A percentile compares a stretch with the other conserved stretches of the same genome.
Evolutionary conservation across 2,888 invertebrate species (phyloP).

Genomic region (Neria commutata): DNA sequence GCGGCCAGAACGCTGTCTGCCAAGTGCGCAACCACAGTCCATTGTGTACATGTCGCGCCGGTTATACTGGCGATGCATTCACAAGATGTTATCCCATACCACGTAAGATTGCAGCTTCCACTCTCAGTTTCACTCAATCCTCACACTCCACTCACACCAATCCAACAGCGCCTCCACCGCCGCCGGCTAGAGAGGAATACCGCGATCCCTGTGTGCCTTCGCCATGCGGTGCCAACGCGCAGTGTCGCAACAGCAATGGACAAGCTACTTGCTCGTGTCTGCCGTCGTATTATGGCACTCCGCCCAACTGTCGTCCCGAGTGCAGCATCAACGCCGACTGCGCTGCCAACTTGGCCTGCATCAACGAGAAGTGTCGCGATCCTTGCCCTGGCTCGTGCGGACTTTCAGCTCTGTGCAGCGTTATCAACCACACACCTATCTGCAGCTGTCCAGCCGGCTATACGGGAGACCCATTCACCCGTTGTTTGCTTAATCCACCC

Average conservation of each 20-base stretch:
- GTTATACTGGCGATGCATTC: slow-evolving; percentile 74
- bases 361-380: slow-evolving; percentile 70
- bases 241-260: slow-evolving; percentile 66
- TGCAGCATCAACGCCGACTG: slow-evolving; percentile 74
- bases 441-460: slow-evolving; percentile 68
- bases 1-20: slow-evolving; percentile 72
- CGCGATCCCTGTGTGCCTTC: slow-evolving; percentile 71
- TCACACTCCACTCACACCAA: slow-evolving; percentile 54
- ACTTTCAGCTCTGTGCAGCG: slow-evolving; percentile 65
- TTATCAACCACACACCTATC: slow-evolving; percentile 69
- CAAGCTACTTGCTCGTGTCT: slow-evolving; percentile 69
- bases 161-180: slow-evolving; percentile 40
- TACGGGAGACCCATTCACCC: slow-evolving; percentile 69
- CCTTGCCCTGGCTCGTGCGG: slow-evolving; percentile 76
- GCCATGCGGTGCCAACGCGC: slow-evolving; percentile 71
- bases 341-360: slow-evolving; percentile 69
- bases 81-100: slow-evolving; percentile 63
- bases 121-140: slow-evolving; percentile 21
- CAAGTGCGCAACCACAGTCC: slow-evolving; percentile 70
- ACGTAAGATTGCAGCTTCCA: slow-evolving; percentile 63
- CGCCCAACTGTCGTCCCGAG: slow-evolving; percentile 73
- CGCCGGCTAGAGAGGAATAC: slow-evolving; percentile 39
- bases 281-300: slow-evolving; percentile 68
- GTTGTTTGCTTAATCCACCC: slow-evolving; percentile 63
- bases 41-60: slow-evolving; percentile 71